These are phyloP conservation scores for Brachionus rotundiformis DNA, from an alignment of 1,140 invertebrate species.

Conservation along the genomic window DNA sequence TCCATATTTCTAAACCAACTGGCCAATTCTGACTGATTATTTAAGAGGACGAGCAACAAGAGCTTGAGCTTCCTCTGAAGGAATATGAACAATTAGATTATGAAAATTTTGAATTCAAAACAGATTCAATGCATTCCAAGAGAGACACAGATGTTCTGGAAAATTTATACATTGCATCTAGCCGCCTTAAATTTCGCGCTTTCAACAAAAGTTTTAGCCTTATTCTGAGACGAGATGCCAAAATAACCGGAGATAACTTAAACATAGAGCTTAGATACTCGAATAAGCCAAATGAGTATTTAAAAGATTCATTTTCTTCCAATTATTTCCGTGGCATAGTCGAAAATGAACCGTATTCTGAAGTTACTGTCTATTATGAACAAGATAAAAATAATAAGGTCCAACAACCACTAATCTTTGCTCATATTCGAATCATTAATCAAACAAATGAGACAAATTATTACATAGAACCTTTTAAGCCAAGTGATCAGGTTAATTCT, in stretches of 20 bases:
- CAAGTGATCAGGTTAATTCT: neutral
- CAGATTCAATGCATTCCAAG: neutral
- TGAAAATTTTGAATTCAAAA: constrained; percentile 32
- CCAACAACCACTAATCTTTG: constrained; percentile 7
- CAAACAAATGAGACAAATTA: neutral
- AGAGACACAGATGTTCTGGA: neutral
- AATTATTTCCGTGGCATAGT: constrained; percentile 42
- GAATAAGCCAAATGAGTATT: constrained; percentile 18
- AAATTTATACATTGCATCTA: neutral
- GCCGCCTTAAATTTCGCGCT: constrained; percentile 24
- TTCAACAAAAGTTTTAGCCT: constrained; percentile 19
- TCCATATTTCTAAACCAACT: too few species aligned
- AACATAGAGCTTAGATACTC: constrained; percentile 31
- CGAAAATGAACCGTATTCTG: constrained; percentile 2
- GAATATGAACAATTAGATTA: constrained; percentile 17
- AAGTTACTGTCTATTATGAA: constrained; percentile 26
- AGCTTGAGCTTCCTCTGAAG: neutral
- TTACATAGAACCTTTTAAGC: constrained; percentile 29
- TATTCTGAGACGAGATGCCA: neutral
- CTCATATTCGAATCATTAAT: neutral
- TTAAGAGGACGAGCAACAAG: neutral
- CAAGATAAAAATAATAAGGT: neutral
- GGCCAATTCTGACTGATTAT: too few species aligned
- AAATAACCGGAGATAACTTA: neutral
- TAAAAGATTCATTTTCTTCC: constrained; percentile 2